Percentiles rank a stretch among this genome's conserved stretches.
Evolutionary conservation across 2,113 vertebrate genomes (phyloP).

Genomic region (Chionodraco myersi): DNA sequence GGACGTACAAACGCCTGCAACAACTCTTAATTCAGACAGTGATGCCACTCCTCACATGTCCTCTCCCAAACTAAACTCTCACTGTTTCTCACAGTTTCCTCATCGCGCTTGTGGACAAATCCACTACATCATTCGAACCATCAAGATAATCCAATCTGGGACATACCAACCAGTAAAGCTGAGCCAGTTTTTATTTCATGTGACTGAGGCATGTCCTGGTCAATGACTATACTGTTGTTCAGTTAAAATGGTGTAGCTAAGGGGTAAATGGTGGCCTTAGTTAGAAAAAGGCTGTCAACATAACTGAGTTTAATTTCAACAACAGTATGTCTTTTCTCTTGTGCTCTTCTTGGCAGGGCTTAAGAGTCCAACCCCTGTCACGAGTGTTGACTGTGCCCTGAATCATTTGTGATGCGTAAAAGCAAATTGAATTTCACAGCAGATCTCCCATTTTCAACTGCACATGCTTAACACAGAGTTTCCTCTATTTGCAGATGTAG

Average conservation of each 20-base stretch:
- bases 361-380: constrained; percentile 50
- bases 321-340: constrained; percentile 37
- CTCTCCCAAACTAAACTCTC: constrained; percentile 30
- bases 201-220: constrained; percentile 35
- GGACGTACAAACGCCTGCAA: not conserved
- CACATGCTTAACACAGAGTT: constrained; percentile 34
- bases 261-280: constrained; percentile 31
- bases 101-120: constrained; percentile 24
- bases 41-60: constrained; percentile 16
- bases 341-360: constrained; percentile 55
- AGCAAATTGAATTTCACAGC: constrained; percentile 65
- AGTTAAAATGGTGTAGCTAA: constrained; percentile 45
- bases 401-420: constrained; percentile 55
- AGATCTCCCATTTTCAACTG: constrained; percentile 44
- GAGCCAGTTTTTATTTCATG: constrained; percentile 32
- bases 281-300: constrained; percentile 25
- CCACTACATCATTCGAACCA: constrained; percentile 10
- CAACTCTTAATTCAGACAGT: constrained; percentile 13
- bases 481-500: constrained; percentile 41
- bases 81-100: constrained; percentile 5
- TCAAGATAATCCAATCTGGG: constrained; percentile 33
- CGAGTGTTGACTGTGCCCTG: constrained; percentile 40
- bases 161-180: constrained; percentile 13
- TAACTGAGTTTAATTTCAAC: constrained; percentile 43
- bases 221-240: constrained; percentile 40